Evolutionary conservation across 2,797 vertebrate species (phyloP).

Genomic region (Pseudochirops cupreus): DNA sequence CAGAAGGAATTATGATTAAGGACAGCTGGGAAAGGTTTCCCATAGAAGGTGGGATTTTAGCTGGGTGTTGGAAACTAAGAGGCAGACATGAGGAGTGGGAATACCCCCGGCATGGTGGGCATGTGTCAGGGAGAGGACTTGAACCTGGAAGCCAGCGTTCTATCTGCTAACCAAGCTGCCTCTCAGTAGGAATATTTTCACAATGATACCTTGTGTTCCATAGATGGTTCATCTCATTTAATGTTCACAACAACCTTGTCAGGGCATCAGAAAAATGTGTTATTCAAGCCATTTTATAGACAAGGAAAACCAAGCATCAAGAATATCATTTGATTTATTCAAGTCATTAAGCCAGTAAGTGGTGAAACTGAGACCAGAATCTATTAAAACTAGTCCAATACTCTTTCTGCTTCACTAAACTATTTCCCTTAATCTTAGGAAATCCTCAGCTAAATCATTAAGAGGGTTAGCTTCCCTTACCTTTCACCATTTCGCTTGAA

Average conservation of each 20-base stretch:
- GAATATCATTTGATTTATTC: not conserved
- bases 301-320: not conserved
- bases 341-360: not conserved
- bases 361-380: not conserved
- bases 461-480: not conserved
- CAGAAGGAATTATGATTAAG: not conserved
- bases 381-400: not conserved
- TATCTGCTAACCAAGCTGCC: not conserved
- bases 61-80: not conserved
- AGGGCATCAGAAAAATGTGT: not conserved
- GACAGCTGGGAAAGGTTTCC: not conserved
- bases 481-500: conserved; percentile 51
- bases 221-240: not conserved
- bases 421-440: not conserved
- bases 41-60: not conserved
- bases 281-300: not conserved
- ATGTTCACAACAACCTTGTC: not conserved
- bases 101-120: not conserved
- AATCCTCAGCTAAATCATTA: not conserved
- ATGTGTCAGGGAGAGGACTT: not conserved
- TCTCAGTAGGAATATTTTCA: not conserved
- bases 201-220: not conserved
- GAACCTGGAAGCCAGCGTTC: not conserved
- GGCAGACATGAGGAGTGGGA: not conserved
- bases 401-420: not conserved